Conservation (phyloP, 2,113 vertebrate genomes). For the Isichthys henryi region DNA sequence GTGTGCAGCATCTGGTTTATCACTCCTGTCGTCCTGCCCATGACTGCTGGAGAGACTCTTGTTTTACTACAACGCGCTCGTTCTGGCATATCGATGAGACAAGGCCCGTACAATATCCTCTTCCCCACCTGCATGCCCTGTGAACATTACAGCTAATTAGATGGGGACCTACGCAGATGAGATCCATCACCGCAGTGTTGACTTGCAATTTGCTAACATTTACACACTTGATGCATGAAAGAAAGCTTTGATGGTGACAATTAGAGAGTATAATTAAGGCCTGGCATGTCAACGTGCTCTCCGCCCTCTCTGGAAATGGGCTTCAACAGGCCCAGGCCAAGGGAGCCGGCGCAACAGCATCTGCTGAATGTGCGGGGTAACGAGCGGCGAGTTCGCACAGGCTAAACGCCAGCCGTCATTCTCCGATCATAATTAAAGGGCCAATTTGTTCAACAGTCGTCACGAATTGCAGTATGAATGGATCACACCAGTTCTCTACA, state of each 20-base stretch:
- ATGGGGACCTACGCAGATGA: conserved; percentile 14
- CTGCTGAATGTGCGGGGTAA: conserved; percentile 4
- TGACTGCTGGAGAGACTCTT: not conserved
- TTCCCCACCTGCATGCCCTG: conserved; percentile 25
- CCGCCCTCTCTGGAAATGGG: not conserved
- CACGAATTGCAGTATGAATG: not conserved
- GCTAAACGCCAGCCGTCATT: conserved; percentile 11
- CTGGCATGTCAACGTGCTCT: conserved; percentile 11
- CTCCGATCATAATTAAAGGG: conserved; percentile 8
- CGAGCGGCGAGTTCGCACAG: not conserved
- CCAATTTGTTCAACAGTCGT: not conserved
- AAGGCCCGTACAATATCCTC: conserved; percentile 19
- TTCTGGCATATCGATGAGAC: conserved; percentile 23
- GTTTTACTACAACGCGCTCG: not conserved
- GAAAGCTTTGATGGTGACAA: conserved; percentile 25
- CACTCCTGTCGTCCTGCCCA: not conserved
- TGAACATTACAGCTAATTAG: conserved; percentile 37
- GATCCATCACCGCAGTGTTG: conserved; percentile 26
- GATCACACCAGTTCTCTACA: not conserved
- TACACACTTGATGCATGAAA: conserved; percentile 32
- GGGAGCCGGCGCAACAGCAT: not conserved
- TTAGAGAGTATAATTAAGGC: conserved; percentile 30
- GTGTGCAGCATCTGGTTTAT: not conserved
- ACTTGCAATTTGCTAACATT: conserved; percentile 32
- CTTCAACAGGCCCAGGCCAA: not conserved